Base-by-base conservation (phyloP, 2,888 invertebrate genomes). In the Branchellion lobata region DNA sequence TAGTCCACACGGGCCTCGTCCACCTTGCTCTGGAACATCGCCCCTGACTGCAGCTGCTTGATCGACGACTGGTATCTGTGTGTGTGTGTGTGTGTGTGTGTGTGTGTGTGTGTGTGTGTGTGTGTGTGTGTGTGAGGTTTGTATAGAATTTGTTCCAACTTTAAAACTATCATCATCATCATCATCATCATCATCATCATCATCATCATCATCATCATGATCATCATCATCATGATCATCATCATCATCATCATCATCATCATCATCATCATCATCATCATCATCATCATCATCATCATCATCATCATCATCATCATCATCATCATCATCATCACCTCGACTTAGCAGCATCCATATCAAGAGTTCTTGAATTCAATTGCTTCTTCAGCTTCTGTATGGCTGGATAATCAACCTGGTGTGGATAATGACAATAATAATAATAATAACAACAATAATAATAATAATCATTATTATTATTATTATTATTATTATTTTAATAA, bases 261-360 rank as follows among this genome's bases (percentile, higher is more conserved):
- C 73, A 36, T 18, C 57, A 76, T 57, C 57, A 57, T 57, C 76
- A 51, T 68, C 68, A 78, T 78, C 68, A 78, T 68, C 74, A 31
- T 57, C 74, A 72, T 74, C 74, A 73, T 65, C 34, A 65, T 68
- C 34, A 68, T 33, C 78, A 33, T 78, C 68, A 78, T 65, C 68
- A 57, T 57, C 14, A 14, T 5, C 40, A 14, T 40, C 14, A 40
- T 40, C 40, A 5, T 40, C 40, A 40, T 40, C 40, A 40, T 40
- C 40, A 40, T 40, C 40, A 40, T 53, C 36, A 18, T n/a, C 21
- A 18, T 24, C 29, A 79, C 80, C 80, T 78, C 21, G 71, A 27
- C n/a, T 80, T 80, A 21, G 77, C 77, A 8, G 80, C 69, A 36
- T 80, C 78, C 80, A 80, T 78, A 73, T 80, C 80, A 24, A 80